Conservation (phyloP, 2,797 vertebrate genomes). For the Enteromius unitaeniatus region DNA sequence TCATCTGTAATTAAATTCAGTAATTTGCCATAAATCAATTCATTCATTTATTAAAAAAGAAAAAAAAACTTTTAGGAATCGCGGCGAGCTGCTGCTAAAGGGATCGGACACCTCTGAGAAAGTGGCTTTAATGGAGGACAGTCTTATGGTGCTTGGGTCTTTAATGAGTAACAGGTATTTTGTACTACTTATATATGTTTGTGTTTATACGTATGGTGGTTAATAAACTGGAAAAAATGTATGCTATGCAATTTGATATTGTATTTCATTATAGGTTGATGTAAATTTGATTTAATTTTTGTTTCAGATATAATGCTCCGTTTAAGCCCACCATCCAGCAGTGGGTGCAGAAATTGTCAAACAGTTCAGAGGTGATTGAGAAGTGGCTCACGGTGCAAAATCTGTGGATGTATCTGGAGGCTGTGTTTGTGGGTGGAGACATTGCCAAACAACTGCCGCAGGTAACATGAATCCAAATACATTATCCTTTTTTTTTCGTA, state of each 20-base stretch:
- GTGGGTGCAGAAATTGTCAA: slow-evolving; percentile 86
- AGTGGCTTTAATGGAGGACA: slow-evolving; percentile 84
- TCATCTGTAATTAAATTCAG: neutral
- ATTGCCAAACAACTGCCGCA: slow-evolving; percentile 90
- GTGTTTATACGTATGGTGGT: neutral
- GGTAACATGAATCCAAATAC: slow-evolving; percentile 63
- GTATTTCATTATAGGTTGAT: neutral
- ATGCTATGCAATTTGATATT: neutral
- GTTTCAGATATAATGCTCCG: slow-evolving; percentile 80
- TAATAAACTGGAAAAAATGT: neutral
- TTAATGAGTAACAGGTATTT: slow-evolving; percentile 85
- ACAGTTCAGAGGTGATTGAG: slow-evolving; percentile 84
- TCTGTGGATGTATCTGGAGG: slow-evolving; percentile 90
- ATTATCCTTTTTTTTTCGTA: neutral
- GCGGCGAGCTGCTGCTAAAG: slow-evolving; percentile 85
- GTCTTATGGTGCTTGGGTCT: slow-evolving; percentile 83
- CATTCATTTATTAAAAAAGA: neutral
- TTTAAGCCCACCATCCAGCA: slow-evolving; percentile 83
- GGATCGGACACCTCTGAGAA: slow-evolving; percentile 82
- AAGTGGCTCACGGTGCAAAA: slow-evolving; percentile 87
- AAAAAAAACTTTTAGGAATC: slow-evolving; percentile 71
- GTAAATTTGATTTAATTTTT: slow-evolving; percentile 33
- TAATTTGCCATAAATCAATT: neutral
- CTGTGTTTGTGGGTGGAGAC: slow-evolving; percentile 88
- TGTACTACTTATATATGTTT: neutral